phyloP scores from a whole-genome alignment of 2,797 vertebrate genomes.

The Clarias platycephalus region DNA sequence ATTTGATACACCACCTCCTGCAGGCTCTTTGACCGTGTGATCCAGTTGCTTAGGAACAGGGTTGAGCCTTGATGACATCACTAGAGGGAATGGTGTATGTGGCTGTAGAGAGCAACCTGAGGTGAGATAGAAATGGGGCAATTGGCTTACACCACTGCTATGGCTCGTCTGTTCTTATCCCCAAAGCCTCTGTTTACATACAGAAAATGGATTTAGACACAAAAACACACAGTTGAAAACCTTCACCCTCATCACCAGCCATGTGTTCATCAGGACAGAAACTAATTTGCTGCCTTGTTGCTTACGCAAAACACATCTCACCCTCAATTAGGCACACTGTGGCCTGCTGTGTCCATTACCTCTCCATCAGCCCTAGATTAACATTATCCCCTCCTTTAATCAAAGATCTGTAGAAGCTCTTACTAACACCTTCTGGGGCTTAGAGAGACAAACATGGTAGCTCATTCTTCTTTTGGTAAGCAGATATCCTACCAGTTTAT shows the following conservation, averaged over 20 bases:
- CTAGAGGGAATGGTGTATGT: slow-evolving; percentile 62
- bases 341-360: slow-evolving; percentile 14
- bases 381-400: slow-evolving; percentile 29
- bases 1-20: slow-evolving; percentile 56
- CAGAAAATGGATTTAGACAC: slow-evolving; percentile 14
- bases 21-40: slow-evolving; percentile 77
- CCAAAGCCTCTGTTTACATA: slow-evolving; percentile 68
- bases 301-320: slow-evolving; percentile 23
- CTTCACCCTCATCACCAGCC: slow-evolving; percentile 36
- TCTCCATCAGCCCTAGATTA: not conserved
- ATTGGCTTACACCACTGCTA: slow-evolving; percentile 69
- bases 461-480: slow-evolving; percentile 9
- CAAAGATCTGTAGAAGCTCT: not conserved
- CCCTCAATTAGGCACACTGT: slow-evolving; percentile 25
- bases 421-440: not conserved
- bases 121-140: slow-evolving; percentile 63
- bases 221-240: not conserved
- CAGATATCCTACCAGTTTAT: not conserved
- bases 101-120: slow-evolving; percentile 56
- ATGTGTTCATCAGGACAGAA: slow-evolving; percentile 36
- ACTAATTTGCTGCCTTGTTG: slow-evolving; percentile 43
- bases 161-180: slow-evolving; percentile 65
- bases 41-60: slow-evolving; percentile 86
- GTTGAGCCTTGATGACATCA: slow-evolving; percentile 74
- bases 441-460: not conserved